Evolutionary conservation across 2,113 vertebrate genomes (phyloP), one percentile per base, ranked within the genome.

Genomic region (Poeciliopsis retropinna): DNA sequence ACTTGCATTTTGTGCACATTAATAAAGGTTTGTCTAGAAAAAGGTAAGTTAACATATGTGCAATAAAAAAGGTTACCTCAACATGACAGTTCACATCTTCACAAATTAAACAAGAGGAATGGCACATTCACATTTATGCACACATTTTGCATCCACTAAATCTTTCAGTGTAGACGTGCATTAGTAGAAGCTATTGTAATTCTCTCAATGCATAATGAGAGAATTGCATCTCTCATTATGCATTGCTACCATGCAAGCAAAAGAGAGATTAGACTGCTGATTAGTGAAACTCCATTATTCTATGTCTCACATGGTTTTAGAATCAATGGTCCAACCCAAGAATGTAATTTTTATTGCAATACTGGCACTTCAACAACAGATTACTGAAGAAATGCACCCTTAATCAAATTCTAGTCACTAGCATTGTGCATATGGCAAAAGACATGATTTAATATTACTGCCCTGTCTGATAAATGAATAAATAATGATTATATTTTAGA

Each of bases 181-280:
- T 78, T 68, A 72, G 80, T 25, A 27, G 28, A 61, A 61, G 75
- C 75, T 77, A 74, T 82, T 82, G 69, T 84, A 60, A 51, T 63
- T n/a, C n/a, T n/a, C n/a, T n/a, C n/a, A n/a, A n/a, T n/a, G n/a
- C n/a, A 60, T 27, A 67, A 60, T 69, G 31, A 32, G 30, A 73
- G 69, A 67, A 75, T 79, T 72, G 75, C 75, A 73, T 80, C 60
- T 63, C 84, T 78, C 79, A 90, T 87, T 87, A 88, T 83, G 79
- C 77, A 72, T 77, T 54, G 41, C 75, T 72, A 54, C 67, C 67
- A 65, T n/a, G 75, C 75, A 77, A 81, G 70, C 76, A 64, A 79
- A 85, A 64, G 80, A 87, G 76, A 90, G 85, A 87, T 90, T 88
- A 89, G 76, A 73, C 76, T 66, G 74, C 79, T 85, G 87, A 90